phyloP scores from a whole-genome alignment of 2,797 vertebrate species.

The Heteromormyrus szaboi region DNA sequence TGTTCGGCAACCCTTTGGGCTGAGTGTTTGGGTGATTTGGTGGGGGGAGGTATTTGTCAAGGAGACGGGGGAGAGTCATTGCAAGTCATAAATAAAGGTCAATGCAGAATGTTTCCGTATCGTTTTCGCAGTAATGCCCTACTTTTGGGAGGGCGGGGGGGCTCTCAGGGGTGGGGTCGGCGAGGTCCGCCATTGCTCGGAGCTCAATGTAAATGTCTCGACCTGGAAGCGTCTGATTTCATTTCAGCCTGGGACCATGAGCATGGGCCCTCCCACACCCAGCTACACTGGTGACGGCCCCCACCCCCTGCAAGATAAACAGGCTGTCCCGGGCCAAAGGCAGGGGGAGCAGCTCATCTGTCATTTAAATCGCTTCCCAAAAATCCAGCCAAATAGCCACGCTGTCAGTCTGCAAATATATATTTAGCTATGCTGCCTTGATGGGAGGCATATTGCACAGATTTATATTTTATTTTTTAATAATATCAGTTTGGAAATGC shows the following conservation, averaged over 20 bases:
- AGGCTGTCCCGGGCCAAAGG: constrained; percentile 40
- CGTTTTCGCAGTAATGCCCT: background rate
- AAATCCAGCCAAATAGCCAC: constrained; percentile 55
- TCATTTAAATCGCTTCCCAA: constrained; percentile 45
- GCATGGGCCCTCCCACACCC: constrained; percentile 8
- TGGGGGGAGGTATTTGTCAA: background rate
- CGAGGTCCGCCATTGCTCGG: constrained; percentile 26
- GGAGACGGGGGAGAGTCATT: constrained; percentile 14
- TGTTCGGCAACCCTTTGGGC: background rate
- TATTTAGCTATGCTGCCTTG: constrained; percentile 27
- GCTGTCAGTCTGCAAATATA: background rate
- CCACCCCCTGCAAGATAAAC: constrained; percentile 43
- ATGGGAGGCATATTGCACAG: constrained; percentile 40
- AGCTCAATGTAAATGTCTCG: constrained; percentile 39
- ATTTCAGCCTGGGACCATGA: constrained; percentile 27
- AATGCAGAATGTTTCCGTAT: constrained; percentile 33
- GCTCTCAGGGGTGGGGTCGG: background rate
- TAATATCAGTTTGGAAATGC: background rate
- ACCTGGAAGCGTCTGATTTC: constrained; percentile 36
- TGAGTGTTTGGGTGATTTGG: constrained; percentile 5
- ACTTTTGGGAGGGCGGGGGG: background rate
- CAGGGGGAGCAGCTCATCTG: constrained; percentile 48
- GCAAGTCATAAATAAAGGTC: constrained; percentile 24
- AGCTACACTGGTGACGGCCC: background rate
- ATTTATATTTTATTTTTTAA: background rate